Evolutionary conservation across 2,797 vertebrate species (phyloP).

Genomic region (Valencia hispanica): DNA sequence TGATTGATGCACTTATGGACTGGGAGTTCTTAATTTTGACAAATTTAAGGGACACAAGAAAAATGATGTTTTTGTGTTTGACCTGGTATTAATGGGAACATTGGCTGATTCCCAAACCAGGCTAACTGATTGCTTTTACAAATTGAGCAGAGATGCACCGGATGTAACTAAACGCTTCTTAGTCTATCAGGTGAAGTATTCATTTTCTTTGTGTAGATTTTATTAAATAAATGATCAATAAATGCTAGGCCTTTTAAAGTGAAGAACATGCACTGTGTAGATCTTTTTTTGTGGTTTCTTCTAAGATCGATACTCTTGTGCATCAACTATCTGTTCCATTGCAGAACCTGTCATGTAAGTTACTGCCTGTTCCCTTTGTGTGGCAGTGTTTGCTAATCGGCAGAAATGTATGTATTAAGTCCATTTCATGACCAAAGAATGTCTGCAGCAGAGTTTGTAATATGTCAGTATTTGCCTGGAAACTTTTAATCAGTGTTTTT

Average conservation of each 20-base stretch:
- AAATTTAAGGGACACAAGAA: not conserved
- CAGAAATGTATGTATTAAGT: conserved; percentile 44
- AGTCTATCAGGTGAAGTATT: not conserved
- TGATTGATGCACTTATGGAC: not conserved
- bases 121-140: not conserved
- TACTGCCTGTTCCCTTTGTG: conserved; percentile 62
- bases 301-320: not conserved
- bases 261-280: not conserved
- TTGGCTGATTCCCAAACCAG: not conserved
- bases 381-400: conserved; percentile 41
- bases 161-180: not conserved
- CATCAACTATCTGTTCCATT: conserved; percentile 26
- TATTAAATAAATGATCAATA: conserved; percentile 9
- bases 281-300: not conserved
- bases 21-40: not conserved
- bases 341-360: conserved; percentile 16
- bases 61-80: not conserved
- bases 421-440: conserved; percentile 79
- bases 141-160: too few species aligned
- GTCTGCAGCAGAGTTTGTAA: conserved; percentile 55
- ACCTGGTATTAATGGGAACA: not conserved
- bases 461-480: conserved; percentile 57
- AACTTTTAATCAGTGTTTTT: conserved; percentile 32
- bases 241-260: not conserved
- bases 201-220: conserved; percentile 14